These are phyloP conservation scores for Hirtodrosophila duncani DNA, from an alignment of 2,888 invertebrate species.

Conservation along the genomic window DNA sequence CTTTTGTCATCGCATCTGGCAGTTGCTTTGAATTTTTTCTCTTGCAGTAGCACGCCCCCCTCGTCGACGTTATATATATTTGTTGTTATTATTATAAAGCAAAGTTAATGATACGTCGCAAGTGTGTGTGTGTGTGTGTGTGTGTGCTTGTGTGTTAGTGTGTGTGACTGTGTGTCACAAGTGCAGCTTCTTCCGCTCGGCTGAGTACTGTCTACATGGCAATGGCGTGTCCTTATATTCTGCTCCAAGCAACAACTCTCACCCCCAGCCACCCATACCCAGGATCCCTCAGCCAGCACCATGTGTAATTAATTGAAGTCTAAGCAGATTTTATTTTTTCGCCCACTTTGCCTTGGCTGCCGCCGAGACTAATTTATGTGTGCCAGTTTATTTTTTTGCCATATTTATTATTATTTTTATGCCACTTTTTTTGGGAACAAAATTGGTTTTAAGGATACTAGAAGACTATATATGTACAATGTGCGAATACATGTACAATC, in stretches of 20 bases:
- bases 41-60: conserved; percentile 19
- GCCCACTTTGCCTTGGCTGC: conserved; percentile 3
- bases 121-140: conserved; percentile 15
- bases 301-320: conserved; percentile 51
- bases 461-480: no score
- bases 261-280: neutral
- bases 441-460: no score
- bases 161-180: conserved; percentile 16
- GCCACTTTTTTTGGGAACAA: no score
- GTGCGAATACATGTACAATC: no score
- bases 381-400: conserved; percentile 14
- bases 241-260: conserved; percentile 4
- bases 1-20: conserved; percentile 21
- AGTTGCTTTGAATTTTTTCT: conserved; percentile 18
- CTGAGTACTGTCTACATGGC: conserved; percentile 19
- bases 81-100: conserved; percentile 47
- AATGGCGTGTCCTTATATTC: conserved; percentile 2
- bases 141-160: conserved; percentile 8
- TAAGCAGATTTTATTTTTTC: conserved; percentile 36
- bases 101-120: conserved; percentile 68
- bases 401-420: conserved; percentile 17
- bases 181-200: conserved; percentile 22
- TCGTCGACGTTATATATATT: conserved; percentile 14
- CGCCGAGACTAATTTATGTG: conserved; percentile 31
- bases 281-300: neutral